These are phyloP conservation scores for Ellobium chinense DNA, from an alignment of 2,888 invertebrate species.

Conservation along the genomic window DNA sequence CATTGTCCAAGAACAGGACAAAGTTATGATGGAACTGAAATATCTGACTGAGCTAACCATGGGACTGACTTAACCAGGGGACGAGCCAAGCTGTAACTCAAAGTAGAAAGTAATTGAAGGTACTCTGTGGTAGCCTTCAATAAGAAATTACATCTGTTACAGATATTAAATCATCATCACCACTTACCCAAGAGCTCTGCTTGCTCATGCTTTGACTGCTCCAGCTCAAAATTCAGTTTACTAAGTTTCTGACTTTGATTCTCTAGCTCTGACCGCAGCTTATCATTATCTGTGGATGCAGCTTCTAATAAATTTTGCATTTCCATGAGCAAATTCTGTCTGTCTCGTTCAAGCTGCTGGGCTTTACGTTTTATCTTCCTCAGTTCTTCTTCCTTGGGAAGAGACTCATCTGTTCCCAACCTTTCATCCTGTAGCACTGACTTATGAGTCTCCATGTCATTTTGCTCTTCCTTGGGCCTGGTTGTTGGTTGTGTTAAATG, in stretches of 20 bases:
- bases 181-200: constrained; percentile 48
- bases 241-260: constrained; percentile 55
- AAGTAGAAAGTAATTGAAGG: too few species aligned
- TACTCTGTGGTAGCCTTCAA: too few species aligned
- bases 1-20: too few species aligned
- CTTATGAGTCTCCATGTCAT: background rate
- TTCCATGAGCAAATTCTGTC: constrained; percentile 57
- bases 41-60: too few species aligned
- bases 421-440: background rate
- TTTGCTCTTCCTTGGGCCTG: background rate
- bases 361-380: constrained; percentile 29
- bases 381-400: constrained; percentile 42
- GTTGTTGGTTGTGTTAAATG: too few species aligned
- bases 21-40: too few species aligned
- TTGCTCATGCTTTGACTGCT: constrained; percentile 54
- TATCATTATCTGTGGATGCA: constrained; percentile 59
- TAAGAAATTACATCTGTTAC: too few species aligned
- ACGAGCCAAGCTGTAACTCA: too few species aligned
- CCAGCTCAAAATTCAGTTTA: constrained; percentile 57
- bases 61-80: too few species aligned
- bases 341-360: constrained; percentile 54
- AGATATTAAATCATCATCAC: too few species aligned
- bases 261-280: constrained; percentile 56
- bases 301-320: constrained; percentile 61
- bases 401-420: background rate